Evolutionary conservation across 2,797 vertebrate genomes (phyloP), one percentile per base, ranked within the genome.

Genomic region (Pristis pectinata): DNA sequence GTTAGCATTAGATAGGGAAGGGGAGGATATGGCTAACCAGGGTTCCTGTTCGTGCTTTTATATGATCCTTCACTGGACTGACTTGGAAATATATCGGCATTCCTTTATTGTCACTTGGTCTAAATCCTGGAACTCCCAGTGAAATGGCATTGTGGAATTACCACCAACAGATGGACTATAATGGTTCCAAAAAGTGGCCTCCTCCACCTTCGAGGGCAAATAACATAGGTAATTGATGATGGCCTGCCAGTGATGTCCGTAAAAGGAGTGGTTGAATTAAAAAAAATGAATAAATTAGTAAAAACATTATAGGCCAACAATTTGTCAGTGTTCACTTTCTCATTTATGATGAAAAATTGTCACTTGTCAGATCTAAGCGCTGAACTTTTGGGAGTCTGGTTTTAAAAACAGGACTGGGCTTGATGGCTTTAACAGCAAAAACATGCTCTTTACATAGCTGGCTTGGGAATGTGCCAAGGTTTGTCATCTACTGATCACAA

Each of bases 401-500:
- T 64, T 91, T 37, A 8, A 30, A 74, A 74, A 24, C 87, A 91
- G 59, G 59, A 91, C 59, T 64, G 59, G 59, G 9, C 17, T 24
- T 64, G n/a, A 91, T 24, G 24, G 0, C 11, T 24, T 41, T 91
- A 61, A 67, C n/a, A 41, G 37, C n/a, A 91, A 74, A 74, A 74
- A 24, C 67, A 67, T 4, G 27, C 61, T 37, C 19, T 67, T 67
- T 64, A 41, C 64, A 61, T 67, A 37, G 87, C 17, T 22, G n/a
- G n/a, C 11, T 91, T 67, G 59, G 19, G 17, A 41, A 67, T 91
- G 87, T 91, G 61, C 59, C 87, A 41, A 91, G 17, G 37, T 22
- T 91, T 91, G 41, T 24, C 53, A 87, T 87, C 37, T 64, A 67
- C 59, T 64, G 87, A 67, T 67, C n/a, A 67, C n/a, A 91, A 91